phyloP scores from a whole-genome alignment of 2,888 invertebrate species.

The Acleris emargana region DNA sequence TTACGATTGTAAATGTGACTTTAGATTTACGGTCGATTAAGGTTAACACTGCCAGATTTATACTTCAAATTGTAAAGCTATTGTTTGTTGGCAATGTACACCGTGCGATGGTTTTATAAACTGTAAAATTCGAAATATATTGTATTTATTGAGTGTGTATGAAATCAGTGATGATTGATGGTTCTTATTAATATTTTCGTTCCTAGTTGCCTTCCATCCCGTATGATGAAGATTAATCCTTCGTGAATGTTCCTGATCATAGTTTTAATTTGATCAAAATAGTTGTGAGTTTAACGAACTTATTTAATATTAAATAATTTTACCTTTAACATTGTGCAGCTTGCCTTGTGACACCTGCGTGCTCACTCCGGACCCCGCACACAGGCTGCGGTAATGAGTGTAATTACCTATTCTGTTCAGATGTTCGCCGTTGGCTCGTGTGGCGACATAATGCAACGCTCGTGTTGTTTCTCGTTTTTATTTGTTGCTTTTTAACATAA shows the following conservation, averaged over 20 bases:
- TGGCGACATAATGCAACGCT: no score
- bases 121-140: background rate
- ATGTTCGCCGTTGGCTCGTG: no score
- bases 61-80: background rate
- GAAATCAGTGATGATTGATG: slow-evolving; percentile 13
- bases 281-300: slow-evolving; percentile 51
- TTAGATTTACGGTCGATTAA: background rate
- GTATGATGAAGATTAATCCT: slow-evolving; percentile 57
- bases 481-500: slow-evolving; percentile 1
- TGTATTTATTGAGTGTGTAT: slow-evolving; percentile 15
- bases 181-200: slow-evolving; percentile 7
- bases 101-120: background rate
- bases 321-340: slow-evolving; percentile 43
- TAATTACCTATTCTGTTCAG: no score
- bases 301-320: slow-evolving; percentile 38
- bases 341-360: slow-evolving; percentile 25
- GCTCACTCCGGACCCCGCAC: background rate
- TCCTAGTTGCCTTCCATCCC: slow-evolving; percentile 38
- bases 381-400: no score
- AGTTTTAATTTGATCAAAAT: slow-evolving; percentile 66
- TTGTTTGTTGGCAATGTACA: background rate
- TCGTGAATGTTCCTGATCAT: slow-evolving; percentile 67
- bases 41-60: slow-evolving; percentile 13
- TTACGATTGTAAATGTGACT: background rate
- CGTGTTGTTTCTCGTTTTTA: background rate